These are phyloP conservation scores for Epinotia brunnichana DNA, from an alignment of 2,888 invertebrate genomes.

Conservation along the genomic window DNA sequence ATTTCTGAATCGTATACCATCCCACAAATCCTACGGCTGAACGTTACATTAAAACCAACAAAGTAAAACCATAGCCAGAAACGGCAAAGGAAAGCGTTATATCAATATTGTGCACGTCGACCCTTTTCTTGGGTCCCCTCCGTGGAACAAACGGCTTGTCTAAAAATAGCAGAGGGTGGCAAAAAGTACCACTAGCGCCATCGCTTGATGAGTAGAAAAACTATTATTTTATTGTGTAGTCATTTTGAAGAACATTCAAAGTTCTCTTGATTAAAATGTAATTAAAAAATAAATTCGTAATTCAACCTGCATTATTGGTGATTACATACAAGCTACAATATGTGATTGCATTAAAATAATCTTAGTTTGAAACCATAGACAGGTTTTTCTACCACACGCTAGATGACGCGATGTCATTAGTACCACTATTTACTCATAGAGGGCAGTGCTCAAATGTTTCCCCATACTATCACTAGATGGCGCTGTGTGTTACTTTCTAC, in stretches of 20 bases:
- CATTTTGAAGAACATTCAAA: background rate
- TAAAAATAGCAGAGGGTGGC: constrained; percentile 35
- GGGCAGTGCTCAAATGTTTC: constrained; percentile 45
- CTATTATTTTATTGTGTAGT: background rate
- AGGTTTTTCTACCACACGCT: constrained; percentile 44
- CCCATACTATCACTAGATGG: constrained; percentile 43
- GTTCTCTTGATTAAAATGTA: background rate
- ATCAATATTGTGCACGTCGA: constrained; percentile 14
- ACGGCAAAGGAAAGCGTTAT: constrained; percentile 17
- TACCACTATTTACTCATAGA: constrained; percentile 47
- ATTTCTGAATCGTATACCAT: background rate
- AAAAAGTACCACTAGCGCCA: constrained; percentile 45
- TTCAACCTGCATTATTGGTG: background rate
- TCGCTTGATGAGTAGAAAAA: constrained; percentile 48
- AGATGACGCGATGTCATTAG: constrained; percentile 48
- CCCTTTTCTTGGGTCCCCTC: constrained; percentile 25
- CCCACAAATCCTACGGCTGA: background rate
- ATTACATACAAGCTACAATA: no score
- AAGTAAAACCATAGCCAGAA: background rate
- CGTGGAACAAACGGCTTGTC: background rate
- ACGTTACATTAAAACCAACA: background rate
- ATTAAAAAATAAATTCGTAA: background rate
- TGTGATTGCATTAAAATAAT: background rate
- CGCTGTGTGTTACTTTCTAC: constrained; percentile 41
- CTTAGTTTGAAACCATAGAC: background rate